Conservation (phyloP, 2,113 vertebrate genomes). For the Blennius ocellaris region DNA sequence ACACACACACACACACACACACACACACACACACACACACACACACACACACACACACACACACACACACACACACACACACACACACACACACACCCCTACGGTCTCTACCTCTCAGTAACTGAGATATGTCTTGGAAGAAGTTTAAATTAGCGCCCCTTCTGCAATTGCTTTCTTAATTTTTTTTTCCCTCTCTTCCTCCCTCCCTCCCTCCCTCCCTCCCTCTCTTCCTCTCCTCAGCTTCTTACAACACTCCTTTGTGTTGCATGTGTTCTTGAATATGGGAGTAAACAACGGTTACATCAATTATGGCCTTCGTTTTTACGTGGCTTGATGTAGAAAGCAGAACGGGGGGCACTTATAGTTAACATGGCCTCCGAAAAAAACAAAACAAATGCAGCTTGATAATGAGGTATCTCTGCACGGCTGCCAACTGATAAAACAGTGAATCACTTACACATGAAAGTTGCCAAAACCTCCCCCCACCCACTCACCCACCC, state of each 20-base stretch:
- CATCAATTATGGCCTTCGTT: slow-evolving; percentile 67
- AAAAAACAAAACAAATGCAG: slow-evolving; percentile 27
- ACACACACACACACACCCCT: slow-evolving; percentile 36
- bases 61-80: not conserved
- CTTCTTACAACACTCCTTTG: slow-evolving; percentile 11
- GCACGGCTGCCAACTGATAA: slow-evolving; percentile 48
- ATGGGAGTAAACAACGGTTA: slow-evolving; percentile 63
- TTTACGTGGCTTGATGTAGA: slow-evolving; percentile 46
- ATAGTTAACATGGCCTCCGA: slow-evolving; percentile 34
- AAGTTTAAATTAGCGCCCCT: slow-evolving; percentile 59
- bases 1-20: too few species aligned
- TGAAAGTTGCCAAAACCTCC: slow-evolving; percentile 34
- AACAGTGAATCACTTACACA: slow-evolving; percentile 40
- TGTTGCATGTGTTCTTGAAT: slow-evolving; percentile 54
- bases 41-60: too few species aligned
- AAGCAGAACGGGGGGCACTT: slow-evolving; percentile 26
- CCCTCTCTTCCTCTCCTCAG: not conserved
- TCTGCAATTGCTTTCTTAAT: slow-evolving; percentile 41
- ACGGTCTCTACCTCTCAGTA: slow-evolving; percentile 49
- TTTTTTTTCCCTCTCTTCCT: not conserved
- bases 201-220: slow-evolving; percentile 6
- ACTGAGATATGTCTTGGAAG: slow-evolving; percentile 52
- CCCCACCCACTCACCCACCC: not conserved
- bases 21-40: too few species aligned
- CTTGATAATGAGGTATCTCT: slow-evolving; percentile 50